Conservation (phyloP, 2,797 vertebrate genomes). For the Coluber constrictor region DNA sequence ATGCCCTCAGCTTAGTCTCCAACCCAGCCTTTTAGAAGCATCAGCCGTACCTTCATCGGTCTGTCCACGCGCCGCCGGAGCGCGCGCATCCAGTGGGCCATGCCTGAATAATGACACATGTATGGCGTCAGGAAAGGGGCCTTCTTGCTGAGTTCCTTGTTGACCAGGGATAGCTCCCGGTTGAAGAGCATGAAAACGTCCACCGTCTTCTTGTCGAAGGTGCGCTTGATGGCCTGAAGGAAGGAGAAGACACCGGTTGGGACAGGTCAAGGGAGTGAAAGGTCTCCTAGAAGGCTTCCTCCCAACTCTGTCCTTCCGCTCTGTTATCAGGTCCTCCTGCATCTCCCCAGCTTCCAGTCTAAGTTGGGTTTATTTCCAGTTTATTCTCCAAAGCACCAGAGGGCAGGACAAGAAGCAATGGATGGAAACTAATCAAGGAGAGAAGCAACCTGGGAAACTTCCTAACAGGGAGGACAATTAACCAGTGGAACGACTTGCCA, state of each 20-base stretch:
- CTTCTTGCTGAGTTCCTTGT: conserved; percentile 66
- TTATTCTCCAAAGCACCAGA: no score
- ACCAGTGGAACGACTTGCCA: no score
- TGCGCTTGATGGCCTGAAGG: conserved; percentile 72
- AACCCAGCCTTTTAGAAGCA: not conserved
- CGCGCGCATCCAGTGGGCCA: conserved; percentile 68
- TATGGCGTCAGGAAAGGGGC: conserved; percentile 54
- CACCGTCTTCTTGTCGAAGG: conserved; percentile 70
- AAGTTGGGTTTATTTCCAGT: no score
- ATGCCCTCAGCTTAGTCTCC: no score
- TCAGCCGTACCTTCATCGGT: conserved; percentile 73
- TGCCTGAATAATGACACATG: conserved; percentile 72
- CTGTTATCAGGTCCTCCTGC: no score
- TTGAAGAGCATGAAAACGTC: conserved; percentile 70
- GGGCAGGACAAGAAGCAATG: no score
- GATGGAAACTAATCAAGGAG: no score
- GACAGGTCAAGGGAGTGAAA: not conserved
- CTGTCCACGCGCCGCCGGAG: conserved; percentile 71
- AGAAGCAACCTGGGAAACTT: no score
- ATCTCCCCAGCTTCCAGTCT: not conserved
- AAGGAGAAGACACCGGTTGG: not conserved
- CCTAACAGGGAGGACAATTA: no score
- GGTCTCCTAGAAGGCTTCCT: not conserved
- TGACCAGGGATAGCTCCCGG: conserved; percentile 71
- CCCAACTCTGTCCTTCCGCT: not conserved